A percentile compares a stretch with the other conserved stretches of the same genome.
phyloP scores from a whole-genome alignment of 2,888 invertebrate genomes.

The Abscondita cerata region DNA sequence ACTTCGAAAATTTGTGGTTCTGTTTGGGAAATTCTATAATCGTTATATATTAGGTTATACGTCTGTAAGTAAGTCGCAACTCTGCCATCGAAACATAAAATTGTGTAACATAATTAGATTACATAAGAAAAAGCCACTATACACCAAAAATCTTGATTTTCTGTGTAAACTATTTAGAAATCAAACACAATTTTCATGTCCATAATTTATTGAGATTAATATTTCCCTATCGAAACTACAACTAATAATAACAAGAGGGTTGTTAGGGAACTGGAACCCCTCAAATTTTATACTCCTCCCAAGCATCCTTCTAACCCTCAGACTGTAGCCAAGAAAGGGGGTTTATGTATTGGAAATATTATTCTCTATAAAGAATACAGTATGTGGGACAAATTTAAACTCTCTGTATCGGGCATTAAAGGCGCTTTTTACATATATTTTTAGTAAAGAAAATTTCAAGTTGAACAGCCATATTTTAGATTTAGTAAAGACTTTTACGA shows the following conservation, averaged over 20 bases:
- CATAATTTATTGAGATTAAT: conserved; percentile 18
- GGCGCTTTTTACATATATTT: neutral
- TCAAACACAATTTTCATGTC: conserved; percentile 15
- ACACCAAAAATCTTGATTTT: no score
- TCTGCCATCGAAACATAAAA: no score
- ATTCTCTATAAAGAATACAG: conserved; percentile 48
- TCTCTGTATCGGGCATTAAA: conserved; percentile 11
- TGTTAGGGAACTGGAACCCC: conserved; percentile 29
- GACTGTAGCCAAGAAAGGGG: conserved; percentile 52
- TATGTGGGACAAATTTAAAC: conserved; percentile 16
- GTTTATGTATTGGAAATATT: conserved; percentile 59
- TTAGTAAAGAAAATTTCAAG: conserved; percentile 42
- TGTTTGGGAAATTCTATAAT: conserved; percentile 7
- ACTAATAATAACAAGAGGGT: conserved; percentile 34
- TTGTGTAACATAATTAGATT: no score
- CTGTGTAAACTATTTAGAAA: neutral
- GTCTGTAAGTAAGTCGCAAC: no score
- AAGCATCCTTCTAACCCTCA: conserved; percentile 35
- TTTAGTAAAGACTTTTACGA: conserved; percentile 9
- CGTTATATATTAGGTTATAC: no score
- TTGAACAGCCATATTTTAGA: conserved; percentile 3
- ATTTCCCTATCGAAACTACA: conserved; percentile 29
- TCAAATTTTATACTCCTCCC: conserved; percentile 28
- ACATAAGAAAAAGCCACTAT: no score
- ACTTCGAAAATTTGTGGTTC: conserved; percentile 30